Base-by-base conservation (phyloP, 1,140 invertebrate species). In the Drosophila pandora region DNA sequence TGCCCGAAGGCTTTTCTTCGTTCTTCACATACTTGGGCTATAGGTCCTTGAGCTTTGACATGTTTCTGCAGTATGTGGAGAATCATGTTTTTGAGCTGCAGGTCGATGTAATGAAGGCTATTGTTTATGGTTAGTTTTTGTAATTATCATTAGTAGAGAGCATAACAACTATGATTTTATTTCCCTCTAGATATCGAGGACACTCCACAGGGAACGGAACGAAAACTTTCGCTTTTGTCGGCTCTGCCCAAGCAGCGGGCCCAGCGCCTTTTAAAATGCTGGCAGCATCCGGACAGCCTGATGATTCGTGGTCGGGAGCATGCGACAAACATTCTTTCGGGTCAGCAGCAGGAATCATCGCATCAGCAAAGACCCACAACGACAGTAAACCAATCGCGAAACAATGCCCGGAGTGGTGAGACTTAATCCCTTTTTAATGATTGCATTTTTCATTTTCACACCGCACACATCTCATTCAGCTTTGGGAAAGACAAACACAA, bases 1-100 rank as follows among this genome's bases (percentile, higher is more conserved):
- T 96, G 61, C 96, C 96, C 25, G 95, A 96, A 85, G 96, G 96
- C 21, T 97, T 97, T 81, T 95, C 95, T 9, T 97, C 96, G 9
- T 97, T 97, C 92, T 96, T 97, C 83, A 95, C 96, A 8, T 97
- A 96, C 90, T 93, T 97, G 43, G 96, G 96, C 1, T 97, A 96
- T 89, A 93, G 95, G 68, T 94, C 95, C 2, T 88, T 97, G 55
- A 93, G 94, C 48, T 96, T 95, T 90, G 93, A 95, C 47, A 95
- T 95, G 77, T 97, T 97, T 90, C 77, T 96, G 37, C 96, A 96
- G 90, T 96, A 97, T 87, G 94, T 96, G 37, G 94, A 95, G 73
- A 93, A 95, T 57, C 95, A 95, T 79, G 96, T 96, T 50, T 96
- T 97, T 73, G 96, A 97, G 80, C 91, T 97, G 54, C 96, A 97